Evolutionary conservation across 2,113 vertebrate genomes (phyloP), one percentile per base, ranked within the genome.

Genomic region (Chrysochloris asiatica): DNA sequence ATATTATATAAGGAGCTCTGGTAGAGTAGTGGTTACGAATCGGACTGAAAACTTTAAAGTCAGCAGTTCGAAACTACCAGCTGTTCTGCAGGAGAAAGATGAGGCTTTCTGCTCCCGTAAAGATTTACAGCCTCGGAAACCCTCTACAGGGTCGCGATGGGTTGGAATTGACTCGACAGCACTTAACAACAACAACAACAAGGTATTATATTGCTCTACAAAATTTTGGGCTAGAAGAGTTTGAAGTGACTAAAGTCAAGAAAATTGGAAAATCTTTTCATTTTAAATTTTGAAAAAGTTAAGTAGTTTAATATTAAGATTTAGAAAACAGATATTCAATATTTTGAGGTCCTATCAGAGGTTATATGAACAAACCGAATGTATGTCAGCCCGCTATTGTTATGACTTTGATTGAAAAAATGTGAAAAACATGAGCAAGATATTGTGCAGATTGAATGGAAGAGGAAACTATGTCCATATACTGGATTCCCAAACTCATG

Each of bases 221-320:
- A 77, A 86, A 77, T 4, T 85, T 77, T 80, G 73, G 52, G 43
- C 36, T 52, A 41, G 65, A 63, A 75, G 5, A 47, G 16, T 22
- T 86, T 93, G 86, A 80, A 84, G 22, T 63, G 21, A 54, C 61
- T 47, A n/a, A 13, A 95, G 76, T 54, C 65, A 77, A 33, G 7
- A 75, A 92, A 89, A 87, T 76, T 92, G 14, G 21, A 63, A 85
- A 90, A 63, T 45, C 72, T 63, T 89, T 88, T 28, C 21, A 86
- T 83, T 54, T 54, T 50, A 17, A 59, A 48, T 93, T 92, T 92
- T 72, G 38, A 89, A 95, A 92, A 65, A 33, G 21, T 81, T 93
- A 71, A 82, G 16, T 90, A 81, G 22, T 79, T 79, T 38, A 22
- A 69, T 67, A 8, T 16, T 19, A 36, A 67, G 33, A 89, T n/a